phyloP scores from a whole-genome alignment of 2,113 vertebrate genomes.

The Colossoma macropomum region DNA sequence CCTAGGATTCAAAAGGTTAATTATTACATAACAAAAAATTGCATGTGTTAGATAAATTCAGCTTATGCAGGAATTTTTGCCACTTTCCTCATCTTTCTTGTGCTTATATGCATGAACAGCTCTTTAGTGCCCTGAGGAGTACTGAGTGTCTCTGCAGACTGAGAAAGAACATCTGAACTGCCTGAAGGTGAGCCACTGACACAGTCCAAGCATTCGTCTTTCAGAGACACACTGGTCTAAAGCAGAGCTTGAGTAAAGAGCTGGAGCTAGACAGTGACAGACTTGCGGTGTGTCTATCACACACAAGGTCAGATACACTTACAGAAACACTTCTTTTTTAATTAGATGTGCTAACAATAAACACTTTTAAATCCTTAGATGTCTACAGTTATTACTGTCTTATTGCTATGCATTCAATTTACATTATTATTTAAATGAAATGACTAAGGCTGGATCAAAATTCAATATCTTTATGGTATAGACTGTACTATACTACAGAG shows the following conservation, averaged over 20 bases:
- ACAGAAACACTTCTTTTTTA: neutral
- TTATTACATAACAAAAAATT: too few species aligned
- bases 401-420: too few species aligned
- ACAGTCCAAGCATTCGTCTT: neutral
- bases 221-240: slow-evolving; percentile 15
- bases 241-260: neutral
- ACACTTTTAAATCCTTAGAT: too few species aligned
- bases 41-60: too few species aligned
- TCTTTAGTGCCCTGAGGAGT: slow-evolving; percentile 11
- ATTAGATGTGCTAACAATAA: slow-evolving; percentile 3
- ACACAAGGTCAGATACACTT: neutral
- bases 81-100: neutral
- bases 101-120: slow-evolving; percentile 1
- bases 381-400: neutral
- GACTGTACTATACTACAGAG: too few species aligned
- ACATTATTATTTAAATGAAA: too few species aligned
- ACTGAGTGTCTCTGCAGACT: slow-evolving; percentile 4
- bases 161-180: neutral
- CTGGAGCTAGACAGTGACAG: neutral
- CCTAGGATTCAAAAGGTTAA: too few species aligned
- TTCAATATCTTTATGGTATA: too few species aligned
- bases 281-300: neutral
- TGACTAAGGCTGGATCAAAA: too few species aligned
- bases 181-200: slow-evolving; percentile 2
- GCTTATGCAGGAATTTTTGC: too few species aligned